Evolutionary conservation across 2,113 vertebrate genomes (phyloP), one percentile per base, ranked within the genome.

Genomic region (Petrocephalus microphthalmus): DNA sequence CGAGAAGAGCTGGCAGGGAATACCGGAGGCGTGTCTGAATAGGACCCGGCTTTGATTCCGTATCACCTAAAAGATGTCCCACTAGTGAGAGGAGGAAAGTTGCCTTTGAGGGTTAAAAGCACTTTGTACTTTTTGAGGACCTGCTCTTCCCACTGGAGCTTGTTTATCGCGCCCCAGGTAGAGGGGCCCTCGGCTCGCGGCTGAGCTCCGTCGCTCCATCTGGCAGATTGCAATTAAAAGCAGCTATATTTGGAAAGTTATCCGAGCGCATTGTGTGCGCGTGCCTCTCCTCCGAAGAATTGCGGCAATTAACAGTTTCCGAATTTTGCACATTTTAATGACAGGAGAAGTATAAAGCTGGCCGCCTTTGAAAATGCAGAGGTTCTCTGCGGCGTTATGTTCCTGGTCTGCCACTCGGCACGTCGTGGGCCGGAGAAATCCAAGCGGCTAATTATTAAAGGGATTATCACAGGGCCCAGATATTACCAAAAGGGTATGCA

Each of bases 281-380:
- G 71, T 54, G 11, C 3, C 29, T 78, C 71, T 19, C 71, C 29
- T 74, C 71, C 60, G 52, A 67, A 89, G 20, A 81, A 64, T 20
- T 20, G n/a, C 49, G 5, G 52, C 88, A 89, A 83, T 89, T 87
- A 87, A 82, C 85, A 87, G 67, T 87, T 83, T 87, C 74, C 19
- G 49, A 25, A 47, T 87, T 82, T 89, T 82, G 86, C 88, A 89
- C 53, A 8, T 87, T 89, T 89, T 89, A 87, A 87, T 82, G 71
- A 89, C 60, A 49, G 49, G n/a, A 53, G 60, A 13, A 19, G 64
- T 19, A 78, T 19, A 71, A 74, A 85, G 13, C 33, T 54, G 54
- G 5, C 25, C 5, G 17, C 71, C 37, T 89, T 74, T 74, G 49
- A 53, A 56, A 86, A 86, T 17, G 2, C 37, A 85, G 42, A 86